Evolutionary conservation across 1,140 invertebrate species (phyloP).

Genomic region (Leptonema lineaticorne): DNA sequence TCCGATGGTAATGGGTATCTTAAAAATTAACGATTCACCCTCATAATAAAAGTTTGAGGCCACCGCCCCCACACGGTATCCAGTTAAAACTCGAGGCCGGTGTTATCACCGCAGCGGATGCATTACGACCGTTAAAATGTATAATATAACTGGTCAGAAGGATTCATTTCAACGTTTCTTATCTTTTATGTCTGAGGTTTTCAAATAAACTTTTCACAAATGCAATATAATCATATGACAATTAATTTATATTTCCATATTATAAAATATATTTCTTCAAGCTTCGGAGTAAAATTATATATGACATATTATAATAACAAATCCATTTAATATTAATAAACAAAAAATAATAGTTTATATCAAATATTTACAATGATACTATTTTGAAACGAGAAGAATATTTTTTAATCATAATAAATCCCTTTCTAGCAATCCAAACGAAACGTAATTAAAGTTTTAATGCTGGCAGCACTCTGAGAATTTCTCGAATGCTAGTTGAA

Average conservation of each 20-base stretch:
- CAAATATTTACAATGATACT: too few species aligned
- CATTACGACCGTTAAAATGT: not conserved
- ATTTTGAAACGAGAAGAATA: not conserved
- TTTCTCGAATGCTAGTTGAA: not conserved
- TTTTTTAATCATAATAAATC: slow-evolving; percentile 17
- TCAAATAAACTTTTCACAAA: too few species aligned
- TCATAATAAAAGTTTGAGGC: slow-evolving; percentile 20
- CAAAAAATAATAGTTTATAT: too few species aligned
- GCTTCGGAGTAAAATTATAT: too few species aligned
- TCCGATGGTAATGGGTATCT: too few species aligned
- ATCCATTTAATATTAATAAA: too few species aligned
- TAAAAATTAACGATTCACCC: slow-evolving; percentile 37
- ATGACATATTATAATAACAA: too few species aligned
- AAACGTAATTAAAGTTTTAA: slow-evolving; percentile 6
- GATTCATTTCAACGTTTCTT: not conserved
- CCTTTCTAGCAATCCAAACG: slow-evolving; percentile 6
- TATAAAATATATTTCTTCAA: too few species aligned
- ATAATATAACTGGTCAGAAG: not conserved
- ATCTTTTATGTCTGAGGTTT: not conserved
- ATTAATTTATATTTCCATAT: too few species aligned
- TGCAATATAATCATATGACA: too few species aligned
- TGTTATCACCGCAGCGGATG: not conserved
- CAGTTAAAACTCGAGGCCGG: not conserved
- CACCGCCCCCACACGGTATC: too few species aligned
- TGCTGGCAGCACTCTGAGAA: not conserved